Evolutionary conservation across 2,888 invertebrate genomes (phyloP).

Genomic region (Drosophila diplacantha): DNA sequence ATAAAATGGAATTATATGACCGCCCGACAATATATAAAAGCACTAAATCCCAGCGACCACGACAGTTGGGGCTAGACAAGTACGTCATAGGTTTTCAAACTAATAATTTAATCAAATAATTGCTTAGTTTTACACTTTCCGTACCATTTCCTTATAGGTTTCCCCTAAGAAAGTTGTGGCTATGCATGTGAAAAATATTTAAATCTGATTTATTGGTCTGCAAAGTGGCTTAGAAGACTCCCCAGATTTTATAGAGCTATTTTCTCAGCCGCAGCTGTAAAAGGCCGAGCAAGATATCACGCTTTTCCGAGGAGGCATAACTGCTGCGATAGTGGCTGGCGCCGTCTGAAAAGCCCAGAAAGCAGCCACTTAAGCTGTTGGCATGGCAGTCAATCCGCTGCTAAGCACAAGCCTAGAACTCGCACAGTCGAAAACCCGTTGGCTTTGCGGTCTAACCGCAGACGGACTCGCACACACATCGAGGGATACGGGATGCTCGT

Average conservation of each 20-base stretch:
- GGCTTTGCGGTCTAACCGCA: slow-evolving; percentile 56
- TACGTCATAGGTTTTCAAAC: background rate
- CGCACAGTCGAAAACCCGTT: slow-evolving; percentile 34
- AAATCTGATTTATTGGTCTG: slow-evolving; percentile 1
- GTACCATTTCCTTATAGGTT: background rate
- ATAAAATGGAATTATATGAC: slow-evolving; percentile 64
- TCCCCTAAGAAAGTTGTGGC: too few species aligned
- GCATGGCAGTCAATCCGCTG: slow-evolving; percentile 69
- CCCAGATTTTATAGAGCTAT: background rate
- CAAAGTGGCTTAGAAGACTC: too few species aligned
- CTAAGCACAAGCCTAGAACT: slow-evolving; percentile 50
- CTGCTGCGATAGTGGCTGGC: slow-evolving; percentile 31
- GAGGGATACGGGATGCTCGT: slow-evolving; percentile 10
- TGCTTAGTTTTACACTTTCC: background rate
- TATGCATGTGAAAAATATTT: background rate
- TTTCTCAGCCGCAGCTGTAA: slow-evolving; percentile 8
- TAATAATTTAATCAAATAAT: background rate
- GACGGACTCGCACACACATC: slow-evolving; percentile 26
- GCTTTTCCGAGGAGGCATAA: slow-evolving; percentile 18
- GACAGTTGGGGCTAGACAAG: background rate
- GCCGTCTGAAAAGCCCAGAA: slow-evolving; percentile 43
- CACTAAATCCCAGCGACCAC: slow-evolving; percentile 44
- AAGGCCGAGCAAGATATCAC: slow-evolving; percentile 20
- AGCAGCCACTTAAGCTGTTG: slow-evolving; percentile 69
- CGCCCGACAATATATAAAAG: slow-evolving; percentile 37